Evolutionary conservation across 2,888 invertebrate genomes (phyloP).

Genomic region (Eupithecia inturbata): DNA sequence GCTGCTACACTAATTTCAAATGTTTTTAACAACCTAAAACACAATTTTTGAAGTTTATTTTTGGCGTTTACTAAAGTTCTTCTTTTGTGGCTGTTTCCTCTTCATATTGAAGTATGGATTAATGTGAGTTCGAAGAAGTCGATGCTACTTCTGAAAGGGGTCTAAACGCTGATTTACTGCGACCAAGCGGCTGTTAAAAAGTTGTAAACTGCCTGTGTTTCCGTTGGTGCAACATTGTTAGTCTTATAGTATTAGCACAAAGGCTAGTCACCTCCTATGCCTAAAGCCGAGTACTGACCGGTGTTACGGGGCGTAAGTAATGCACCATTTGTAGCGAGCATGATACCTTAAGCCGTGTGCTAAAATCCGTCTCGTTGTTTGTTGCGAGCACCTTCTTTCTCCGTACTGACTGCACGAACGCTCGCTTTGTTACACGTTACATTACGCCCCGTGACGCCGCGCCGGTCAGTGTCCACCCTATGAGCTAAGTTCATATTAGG

Average conservation of each 20-base stretch:
- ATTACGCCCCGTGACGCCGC: too few relatives aligned
- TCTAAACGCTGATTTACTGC: conserved; percentile 81
- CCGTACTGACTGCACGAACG: too few relatives aligned
- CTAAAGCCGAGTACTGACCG: too few relatives aligned
- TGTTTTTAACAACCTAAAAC: conserved; percentile 20
- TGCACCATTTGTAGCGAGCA: too few relatives aligned
- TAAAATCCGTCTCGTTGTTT: too few relatives aligned
- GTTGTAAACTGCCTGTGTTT: conserved; percentile 82
- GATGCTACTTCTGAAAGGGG: conserved; percentile 81
- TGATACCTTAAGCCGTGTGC: too few relatives aligned
- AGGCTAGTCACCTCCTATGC: neutral
- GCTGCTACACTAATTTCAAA: conserved; percentile 19
- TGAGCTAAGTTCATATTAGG: neutral
- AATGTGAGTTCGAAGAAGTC: conserved; percentile 83
- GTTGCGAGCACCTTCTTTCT: too few relatives aligned
- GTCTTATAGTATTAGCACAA: neutral
- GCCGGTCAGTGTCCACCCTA: too few relatives aligned
- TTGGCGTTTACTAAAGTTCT: conserved; percentile 60
- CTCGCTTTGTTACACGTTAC: too few relatives aligned
- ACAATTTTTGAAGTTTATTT: conserved; percentile 45
- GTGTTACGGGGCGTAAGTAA: too few relatives aligned
- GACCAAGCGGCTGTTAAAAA: conserved; percentile 78
- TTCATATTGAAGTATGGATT: conserved; percentile 80
- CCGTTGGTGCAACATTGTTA: conserved; percentile 79
- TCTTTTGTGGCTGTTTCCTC: conserved; percentile 75